These are phyloP conservation scores for Willowsia nigromaculata DNA, from an alignment of 2,888 invertebrate genomes.

Conservation along the genomic window DNA sequence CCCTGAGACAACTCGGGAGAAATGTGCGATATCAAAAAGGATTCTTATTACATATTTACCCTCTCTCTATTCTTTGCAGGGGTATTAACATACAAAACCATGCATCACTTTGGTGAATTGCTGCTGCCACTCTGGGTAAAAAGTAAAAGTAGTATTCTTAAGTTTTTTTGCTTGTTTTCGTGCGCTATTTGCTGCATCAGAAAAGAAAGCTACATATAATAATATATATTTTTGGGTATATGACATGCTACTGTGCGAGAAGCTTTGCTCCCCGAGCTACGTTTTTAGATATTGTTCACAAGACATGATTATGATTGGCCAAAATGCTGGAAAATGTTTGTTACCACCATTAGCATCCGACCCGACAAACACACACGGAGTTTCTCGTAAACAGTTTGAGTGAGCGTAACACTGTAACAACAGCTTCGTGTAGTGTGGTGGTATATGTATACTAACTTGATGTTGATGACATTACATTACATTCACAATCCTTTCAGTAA, in stretches of 20 bases:
- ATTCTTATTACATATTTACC: conserved; percentile 19
- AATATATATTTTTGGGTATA: no score
- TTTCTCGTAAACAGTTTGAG: conserved; percentile 54
- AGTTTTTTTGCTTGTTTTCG: not conserved
- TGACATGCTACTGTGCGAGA: conserved; percentile 73
- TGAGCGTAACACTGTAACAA: conserved; percentile 49
- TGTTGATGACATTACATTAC: conserved; percentile 59
- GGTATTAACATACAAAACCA: conserved; percentile 46
- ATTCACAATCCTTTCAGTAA: conserved; percentile 46
- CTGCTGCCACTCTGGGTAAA: conserved; percentile 23
- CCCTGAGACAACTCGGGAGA: conserved; percentile 48
- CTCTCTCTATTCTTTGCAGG: not conserved
- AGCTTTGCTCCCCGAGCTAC: conserved; percentile 72
- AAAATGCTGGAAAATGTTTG: conserved; percentile 78
- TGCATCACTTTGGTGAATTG: conserved; percentile 66
- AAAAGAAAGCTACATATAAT: conserved; percentile 69
- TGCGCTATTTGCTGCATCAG: not conserved
- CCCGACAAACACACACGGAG: conserved; percentile 75
- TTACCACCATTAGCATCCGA: conserved; percentile 79
- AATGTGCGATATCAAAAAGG: conserved; percentile 53
- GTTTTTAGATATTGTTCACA: conserved; percentile 77
- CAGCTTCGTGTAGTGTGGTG: not conserved
- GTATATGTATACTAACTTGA: conserved; percentile 41
- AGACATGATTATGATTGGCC: conserved; percentile 79
- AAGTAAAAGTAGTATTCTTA: not conserved